phyloP scores from a whole-genome alignment of 1,140 invertebrate genomes.

The Drosophila nigrodunni region DNA sequence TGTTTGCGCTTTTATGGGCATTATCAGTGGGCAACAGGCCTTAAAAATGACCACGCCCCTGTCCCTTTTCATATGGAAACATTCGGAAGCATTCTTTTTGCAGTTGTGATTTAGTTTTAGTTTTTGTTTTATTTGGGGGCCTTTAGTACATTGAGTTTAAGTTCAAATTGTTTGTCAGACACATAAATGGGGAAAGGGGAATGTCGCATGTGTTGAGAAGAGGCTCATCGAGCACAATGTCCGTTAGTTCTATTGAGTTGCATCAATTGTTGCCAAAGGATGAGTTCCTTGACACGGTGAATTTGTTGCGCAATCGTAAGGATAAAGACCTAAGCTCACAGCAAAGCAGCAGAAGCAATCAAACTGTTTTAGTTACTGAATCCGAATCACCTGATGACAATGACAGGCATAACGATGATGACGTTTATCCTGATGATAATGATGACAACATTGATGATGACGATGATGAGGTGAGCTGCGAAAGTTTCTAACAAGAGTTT shows the following conservation, averaged over 20 bases:
- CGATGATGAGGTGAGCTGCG: slow-evolving; percentile 17
- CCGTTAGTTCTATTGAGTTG: not conserved
- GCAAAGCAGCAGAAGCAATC: slow-evolving; percentile 1
- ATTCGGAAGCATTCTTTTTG: not conserved
- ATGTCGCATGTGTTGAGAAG: slow-evolving; percentile 14
- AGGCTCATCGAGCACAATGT: not conserved
- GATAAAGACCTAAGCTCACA: slow-evolving; percentile 6
- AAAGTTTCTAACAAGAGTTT: slow-evolving; percentile 20
- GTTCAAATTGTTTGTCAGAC: slow-evolving; percentile 38
- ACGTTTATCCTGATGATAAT: not conserved
- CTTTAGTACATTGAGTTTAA: slow-evolving; percentile 50
- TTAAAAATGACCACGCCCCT: slow-evolving; percentile 3
- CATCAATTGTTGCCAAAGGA: slow-evolving; percentile 12
- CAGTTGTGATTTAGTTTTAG: slow-evolving; percentile 15
- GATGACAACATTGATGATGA: slow-evolving; percentile 4
- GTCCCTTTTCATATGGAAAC: not conserved
- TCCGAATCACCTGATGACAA: not conserved
- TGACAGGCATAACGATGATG: not conserved
- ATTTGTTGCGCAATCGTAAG: slow-evolving; percentile 58
- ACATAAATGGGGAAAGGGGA: slow-evolving; percentile 5
- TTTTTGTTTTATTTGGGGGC: slow-evolving; percentile 15
- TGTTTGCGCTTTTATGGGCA: slow-evolving; percentile 39
- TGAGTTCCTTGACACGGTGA: not conserved
- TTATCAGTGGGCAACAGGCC: slow-evolving; percentile 53
- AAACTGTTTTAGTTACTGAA: not conserved